Base-by-base conservation (phyloP, 2,888 invertebrate species). In the Andrena camellia region DNA sequence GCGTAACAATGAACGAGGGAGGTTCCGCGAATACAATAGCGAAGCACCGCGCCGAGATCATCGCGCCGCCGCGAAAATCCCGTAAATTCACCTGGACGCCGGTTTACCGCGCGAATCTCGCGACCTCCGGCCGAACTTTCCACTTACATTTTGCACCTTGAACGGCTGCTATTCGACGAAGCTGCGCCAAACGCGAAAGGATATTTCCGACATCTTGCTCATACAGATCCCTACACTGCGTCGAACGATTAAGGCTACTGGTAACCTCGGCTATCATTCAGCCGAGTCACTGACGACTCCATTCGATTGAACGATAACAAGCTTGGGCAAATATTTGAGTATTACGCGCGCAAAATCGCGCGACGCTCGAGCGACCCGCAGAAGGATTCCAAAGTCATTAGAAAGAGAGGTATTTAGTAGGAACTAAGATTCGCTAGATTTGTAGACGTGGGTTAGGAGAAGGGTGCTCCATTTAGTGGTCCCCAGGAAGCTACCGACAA, bases 1-100 rank as follows among this genome's bases (percentile, higher is more conserved):
- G 63, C 64, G 80, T 84, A 88, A 89, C 87, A 89, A 89, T 87
- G 79, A 83, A 83, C 82, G 81, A 67, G 78, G 78, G 84, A 74
- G 70, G 79, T 78, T 70, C 76, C 68, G 62, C 69, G 86, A 80
- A 68, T 54, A 88, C 88, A 87, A 88, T 87, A 76, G 82, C 72
- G 76, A 62, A 20, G 26, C 77, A 77, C 62, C 78, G 83, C 72
- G 63, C 72, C 64, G 77, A 84, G 83, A 87, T 88, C 86, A 83
- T 87, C 75, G 80, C 70, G 63, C 57, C 71, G 20, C 57, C 71
- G 72, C 74, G 82, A 85, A 87, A 86, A 87, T 84, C 86, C 71
- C 83, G 82, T 86, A 84, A 88, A 88, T 88, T 86, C 80, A 64
- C 29, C 63, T 33, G 66, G 20, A 29, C 67, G n/a, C n/a, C 66